phyloP scores from a whole-genome alignment of 2,888 invertebrate species.

The Lutraria lutraria region DNA sequence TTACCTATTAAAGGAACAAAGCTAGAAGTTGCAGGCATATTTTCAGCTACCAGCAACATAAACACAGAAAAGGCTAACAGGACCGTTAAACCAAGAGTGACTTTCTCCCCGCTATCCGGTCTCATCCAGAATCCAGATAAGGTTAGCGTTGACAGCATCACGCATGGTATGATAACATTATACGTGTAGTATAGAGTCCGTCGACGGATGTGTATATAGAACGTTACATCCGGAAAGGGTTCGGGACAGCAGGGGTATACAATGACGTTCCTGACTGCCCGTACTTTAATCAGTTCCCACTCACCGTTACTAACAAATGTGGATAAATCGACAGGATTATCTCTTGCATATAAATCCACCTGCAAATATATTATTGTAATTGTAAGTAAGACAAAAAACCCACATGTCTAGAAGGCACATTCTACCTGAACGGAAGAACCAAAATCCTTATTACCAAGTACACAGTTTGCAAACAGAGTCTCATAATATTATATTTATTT shows the following conservation, averaged over 20 bases:
- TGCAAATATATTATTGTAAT: slow-evolving; percentile 72
- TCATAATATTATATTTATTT: no score
- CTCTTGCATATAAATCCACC: slow-evolving; percentile 82
- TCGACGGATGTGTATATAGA: slow-evolving; percentile 88
- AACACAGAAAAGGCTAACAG: slow-evolving; percentile 87
- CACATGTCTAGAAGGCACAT: neutral
- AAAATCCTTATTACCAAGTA: no score
- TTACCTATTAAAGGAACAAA: slow-evolving; percentile 87
- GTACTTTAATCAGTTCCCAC: slow-evolving; percentile 83
- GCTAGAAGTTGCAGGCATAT: slow-evolving; percentile 87
- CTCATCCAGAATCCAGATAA: slow-evolving; percentile 87
- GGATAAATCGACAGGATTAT: slow-evolving; percentile 82
- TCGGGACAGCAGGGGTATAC: slow-evolving; percentile 85
- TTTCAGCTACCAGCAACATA: slow-evolving; percentile 87
- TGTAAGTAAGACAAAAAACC: neutral
- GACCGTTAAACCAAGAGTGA: slow-evolving; percentile 87
- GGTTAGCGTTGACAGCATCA: slow-evolving; percentile 87
- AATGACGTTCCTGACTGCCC: slow-evolving; percentile 82
- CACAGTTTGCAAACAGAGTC: no score
- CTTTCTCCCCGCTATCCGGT: slow-evolving; percentile 87
- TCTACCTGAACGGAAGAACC: no score
- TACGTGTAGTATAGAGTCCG: slow-evolving; percentile 86
- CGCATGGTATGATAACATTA: slow-evolving; percentile 87
- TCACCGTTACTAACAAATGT: slow-evolving; percentile 85
- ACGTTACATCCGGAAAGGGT: slow-evolving; percentile 87